Conservation (phyloP, 2,797 vertebrate species). For the Clarias laeviceps region DNA sequence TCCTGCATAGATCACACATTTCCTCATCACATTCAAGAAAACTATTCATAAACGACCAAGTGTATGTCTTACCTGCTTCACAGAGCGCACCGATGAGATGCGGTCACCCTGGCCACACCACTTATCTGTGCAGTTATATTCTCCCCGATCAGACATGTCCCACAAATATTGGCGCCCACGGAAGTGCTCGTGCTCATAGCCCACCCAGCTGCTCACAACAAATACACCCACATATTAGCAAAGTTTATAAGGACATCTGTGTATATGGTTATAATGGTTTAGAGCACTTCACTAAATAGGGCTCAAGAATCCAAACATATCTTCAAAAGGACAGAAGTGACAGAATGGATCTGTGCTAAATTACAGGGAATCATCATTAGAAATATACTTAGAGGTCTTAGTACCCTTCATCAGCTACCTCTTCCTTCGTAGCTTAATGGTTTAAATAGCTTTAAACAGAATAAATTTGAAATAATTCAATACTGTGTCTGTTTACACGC, state of each 20-base stretch:
- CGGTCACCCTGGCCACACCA: slow-evolving; percentile 76
- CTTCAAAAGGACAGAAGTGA: slow-evolving; percentile 7
- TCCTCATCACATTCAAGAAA: neutral
- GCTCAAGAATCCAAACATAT: slow-evolving; percentile 9
- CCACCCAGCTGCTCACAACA: slow-evolving; percentile 71
- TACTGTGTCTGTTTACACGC: neutral
- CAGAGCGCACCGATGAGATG: slow-evolving; percentile 73
- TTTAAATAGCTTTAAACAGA: neutral
- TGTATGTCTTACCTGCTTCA: slow-evolving; percentile 72
- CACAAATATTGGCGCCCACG: slow-evolving; percentile 79
- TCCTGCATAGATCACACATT: slow-evolving; percentile 58
- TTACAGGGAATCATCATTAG: neutral
- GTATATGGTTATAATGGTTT: slow-evolving; percentile 25
- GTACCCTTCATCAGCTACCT: neutral
- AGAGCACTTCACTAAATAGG: slow-evolving; percentile 8
- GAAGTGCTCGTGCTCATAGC: slow-evolving; percentile 79
- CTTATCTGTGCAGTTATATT: slow-evolving; percentile 80
- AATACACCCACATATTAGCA: slow-evolving; percentile 11
- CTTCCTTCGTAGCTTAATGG: neutral
- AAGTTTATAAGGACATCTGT: slow-evolving; percentile 23
- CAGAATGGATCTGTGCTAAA: neutral
- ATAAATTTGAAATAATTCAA: neutral
- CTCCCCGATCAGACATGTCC: slow-evolving; percentile 78
- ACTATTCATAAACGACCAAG: neutral
- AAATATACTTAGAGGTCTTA: neutral